A percentile compares a stretch with the other conserved stretches of the same genome.
phyloP scores from a whole-genome alignment of 2,797 vertebrate species.

The Spheniscus humboldti region DNA sequence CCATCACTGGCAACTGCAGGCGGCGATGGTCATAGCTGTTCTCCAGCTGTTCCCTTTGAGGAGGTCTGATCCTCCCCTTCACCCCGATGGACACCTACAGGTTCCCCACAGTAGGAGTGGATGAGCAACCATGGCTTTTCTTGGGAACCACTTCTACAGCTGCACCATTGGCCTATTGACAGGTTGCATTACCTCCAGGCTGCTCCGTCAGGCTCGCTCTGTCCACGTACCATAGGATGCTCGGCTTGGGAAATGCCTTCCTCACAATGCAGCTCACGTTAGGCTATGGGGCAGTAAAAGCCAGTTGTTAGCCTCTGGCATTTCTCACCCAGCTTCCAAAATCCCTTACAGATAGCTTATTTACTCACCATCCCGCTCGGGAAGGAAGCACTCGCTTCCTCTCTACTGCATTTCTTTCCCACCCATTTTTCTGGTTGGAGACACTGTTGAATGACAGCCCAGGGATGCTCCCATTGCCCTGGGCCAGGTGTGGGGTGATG shows the following conservation, averaged over 20 bases:
- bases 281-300: conserved; percentile 11
- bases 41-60: background rate
- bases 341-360: background rate
- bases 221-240: conserved; percentile 43
- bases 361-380: background rate
- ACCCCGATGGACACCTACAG: background rate
- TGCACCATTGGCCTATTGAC: background rate
- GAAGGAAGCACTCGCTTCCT: background rate
- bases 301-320: background rate
- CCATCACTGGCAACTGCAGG: background rate
- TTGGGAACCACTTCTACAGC: background rate
- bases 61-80: background rate
- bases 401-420: background rate
- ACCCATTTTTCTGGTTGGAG: background rate
- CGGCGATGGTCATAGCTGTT: background rate
- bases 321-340: background rate
- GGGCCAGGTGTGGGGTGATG: no score
- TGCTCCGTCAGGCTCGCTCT: background rate
- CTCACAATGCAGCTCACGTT: conserved; percentile 53
- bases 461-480: rapidly evolving
- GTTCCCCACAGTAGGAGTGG: background rate
- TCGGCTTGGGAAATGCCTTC: conserved; percentile 69
- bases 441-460: background rate
- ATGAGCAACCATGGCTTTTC: background rate
- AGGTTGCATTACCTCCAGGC: conserved; percentile 50